These are phyloP conservation scores for Acropora yongei DNA, from an alignment of 64 coral and sea anemone genomes.

Conservation along the genomic window DNA sequence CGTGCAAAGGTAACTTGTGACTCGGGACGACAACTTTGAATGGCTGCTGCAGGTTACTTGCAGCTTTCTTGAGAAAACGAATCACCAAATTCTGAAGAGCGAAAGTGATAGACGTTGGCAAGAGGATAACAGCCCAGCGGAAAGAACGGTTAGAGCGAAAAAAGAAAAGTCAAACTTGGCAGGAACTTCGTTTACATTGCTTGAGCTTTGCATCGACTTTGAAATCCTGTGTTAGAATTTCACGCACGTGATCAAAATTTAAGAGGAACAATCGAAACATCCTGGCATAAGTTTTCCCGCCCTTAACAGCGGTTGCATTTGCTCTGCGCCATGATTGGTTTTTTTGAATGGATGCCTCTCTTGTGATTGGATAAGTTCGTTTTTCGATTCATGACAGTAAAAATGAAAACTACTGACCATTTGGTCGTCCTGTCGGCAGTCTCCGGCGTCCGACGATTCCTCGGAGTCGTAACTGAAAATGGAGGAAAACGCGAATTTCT, in stretches of 20 bases:
- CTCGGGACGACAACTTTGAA: conserved; percentile 96
- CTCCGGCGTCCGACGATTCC: conserved; percentile 53
- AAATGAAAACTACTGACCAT: conserved; percentile 59
- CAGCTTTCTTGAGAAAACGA: conserved; percentile 95
- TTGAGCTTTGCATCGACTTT: no score
- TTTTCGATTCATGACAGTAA: not conserved
- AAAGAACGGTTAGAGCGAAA: no score
- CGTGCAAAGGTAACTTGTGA: conserved; percentile 81
- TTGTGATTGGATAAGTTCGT: no score
- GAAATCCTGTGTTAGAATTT: no score
- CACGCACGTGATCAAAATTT: no score
- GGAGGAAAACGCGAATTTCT: not conserved
- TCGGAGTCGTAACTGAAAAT: conserved; percentile 82
- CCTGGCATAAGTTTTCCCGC: no score
- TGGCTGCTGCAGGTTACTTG: conserved; percentile 89
- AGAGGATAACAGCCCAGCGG: not conserved
- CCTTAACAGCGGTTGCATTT: no score
- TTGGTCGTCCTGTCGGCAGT: conserved; percentile 82
- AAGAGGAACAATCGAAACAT: no score
- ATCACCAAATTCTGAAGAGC: conserved; percentile 86
- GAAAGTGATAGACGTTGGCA: not conserved
- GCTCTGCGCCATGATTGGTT: no score
- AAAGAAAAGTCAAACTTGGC: no score
- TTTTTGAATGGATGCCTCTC: no score
- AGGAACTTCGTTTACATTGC: no score